Evolutionary conservation across 2,888 invertebrate species (phyloP), one percentile per base, ranked within the genome.

Genomic region (Catocala fraxini): DNA sequence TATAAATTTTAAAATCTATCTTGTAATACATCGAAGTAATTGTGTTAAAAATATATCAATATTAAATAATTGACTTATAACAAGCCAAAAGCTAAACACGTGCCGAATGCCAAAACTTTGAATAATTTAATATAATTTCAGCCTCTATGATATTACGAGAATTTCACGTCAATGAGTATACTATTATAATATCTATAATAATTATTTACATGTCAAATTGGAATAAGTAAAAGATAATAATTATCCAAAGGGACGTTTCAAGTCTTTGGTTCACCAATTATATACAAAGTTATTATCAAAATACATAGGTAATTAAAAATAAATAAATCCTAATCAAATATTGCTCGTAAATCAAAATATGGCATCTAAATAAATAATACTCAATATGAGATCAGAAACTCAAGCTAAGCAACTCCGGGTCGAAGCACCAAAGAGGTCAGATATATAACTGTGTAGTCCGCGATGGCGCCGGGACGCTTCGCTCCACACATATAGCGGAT

Each of bases 351-450:
- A 84, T 85, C 82, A 85, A 89, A 88, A 89, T 93, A 93, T 94
- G 94, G 93, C 93, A 92, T 91, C 91, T 91, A 91, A 90, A 93
- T 93, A 93, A 92, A 92, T 93, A 93, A 93, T 94, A 93, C 92
- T 93, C 89, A 85, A 87, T 86, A 90, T 93, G 93, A 94, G 93
- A 94, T 94, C 93, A 91, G 90, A 91, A 88, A 90, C 83, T 82
- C 84, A 89, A 92, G 87, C 84, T 81, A 88, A 89, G 87, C 86
- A 84, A 88, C 87, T 79, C 82, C 71, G 76, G 79, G 65, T 81
- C 77, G 81, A 88, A 89, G 90, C 90, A 91, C 89, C 90, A 85
- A 86, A 81, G 80, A 83, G 80, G 82, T 83, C 68, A 81, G 79
- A 83, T 81, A 46, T 46, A 15, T 4, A 25, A 25, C 25, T 25